Base-by-base conservation (phyloP, 2,113 vertebrate species). In the Anser brachyrhynchus region DNA sequence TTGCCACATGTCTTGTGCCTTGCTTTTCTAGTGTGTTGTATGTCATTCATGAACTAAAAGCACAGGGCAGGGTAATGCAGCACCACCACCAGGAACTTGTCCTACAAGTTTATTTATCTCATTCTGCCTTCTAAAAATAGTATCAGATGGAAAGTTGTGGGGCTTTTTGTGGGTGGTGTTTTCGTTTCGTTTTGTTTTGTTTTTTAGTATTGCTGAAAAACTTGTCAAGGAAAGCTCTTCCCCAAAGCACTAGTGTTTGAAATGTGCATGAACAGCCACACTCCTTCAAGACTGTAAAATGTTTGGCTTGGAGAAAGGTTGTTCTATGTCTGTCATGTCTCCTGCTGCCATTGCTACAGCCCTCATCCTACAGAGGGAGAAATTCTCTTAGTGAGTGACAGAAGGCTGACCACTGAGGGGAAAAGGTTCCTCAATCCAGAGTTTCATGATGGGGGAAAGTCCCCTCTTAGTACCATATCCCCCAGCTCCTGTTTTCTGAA, bases 361-460 rank as follows among this genome's bases (percentile, higher is more conserved):
- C 59, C 29, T 85, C 49, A 73, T 49, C 9, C 23, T 82, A 55
- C n/a, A 0, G 0, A 33, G 31, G 26, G 37, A 59, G 43, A 37
- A 89, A 51, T 89, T 8, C 13, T 13, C 23, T 44, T 13, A 37
- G 31, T 82, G 13, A 77, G 54, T 1, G 13, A 22, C 28, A 65
- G 26, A 51, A 14, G 6, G 10, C 20, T 0, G 0, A 69, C 29
- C 6, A 10, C 54, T 28, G 25, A 14, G 5, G 31, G 23, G 17
- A 59, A 82, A 65, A 12, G 14, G 37, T 49, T 46, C 61, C 71
- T 82, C 75, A 85, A 9, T 54, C 19, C 11, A 18, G 33, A 76
- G 35, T 41, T 82, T 70, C 6, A 13, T 49, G 33, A 31, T 10
- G 37, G 10, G 31, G 21, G 8, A 74, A 81, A 67, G 22, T 43